These are phyloP conservation scores for Gallinago paraguaiae DNA, from an alignment of 2,113 vertebrate genomes.

Conservation along the genomic window DNA sequence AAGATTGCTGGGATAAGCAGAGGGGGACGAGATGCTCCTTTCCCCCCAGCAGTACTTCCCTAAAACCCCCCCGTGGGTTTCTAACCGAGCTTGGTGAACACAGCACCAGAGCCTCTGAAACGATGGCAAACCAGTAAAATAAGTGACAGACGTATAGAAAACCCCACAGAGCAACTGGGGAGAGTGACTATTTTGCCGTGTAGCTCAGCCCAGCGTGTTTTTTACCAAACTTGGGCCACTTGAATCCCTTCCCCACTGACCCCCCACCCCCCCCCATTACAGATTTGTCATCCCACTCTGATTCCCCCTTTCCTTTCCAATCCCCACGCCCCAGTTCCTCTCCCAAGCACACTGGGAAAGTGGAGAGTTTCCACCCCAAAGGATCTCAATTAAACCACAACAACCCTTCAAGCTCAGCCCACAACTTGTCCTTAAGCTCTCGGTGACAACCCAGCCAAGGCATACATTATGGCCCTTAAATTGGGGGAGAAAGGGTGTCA, in stretches of 20 bases:
- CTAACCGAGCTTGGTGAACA: not conserved
- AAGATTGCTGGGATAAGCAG: not conserved
- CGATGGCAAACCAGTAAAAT: not conserved
- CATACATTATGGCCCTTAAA: not conserved
- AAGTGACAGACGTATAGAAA: fast-evolving
- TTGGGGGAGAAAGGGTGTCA: not conserved
- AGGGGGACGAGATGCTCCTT: not conserved
- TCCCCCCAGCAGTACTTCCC: not conserved
- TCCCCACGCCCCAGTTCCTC: not conserved
- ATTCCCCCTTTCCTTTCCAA: not conserved
- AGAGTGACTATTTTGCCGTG: not conserved
- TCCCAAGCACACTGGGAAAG: not conserved
- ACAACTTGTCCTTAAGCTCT: slow-evolving; percentile 2
- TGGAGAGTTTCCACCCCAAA: not conserved
- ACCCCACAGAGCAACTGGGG: not conserved
- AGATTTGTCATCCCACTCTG: not conserved
- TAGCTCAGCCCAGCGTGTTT: fast-evolving
- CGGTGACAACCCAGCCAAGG: not conserved
- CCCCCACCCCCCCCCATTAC: not conserved
- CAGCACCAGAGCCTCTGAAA: not conserved
- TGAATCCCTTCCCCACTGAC: not conserved
- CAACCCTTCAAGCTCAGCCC: not conserved
- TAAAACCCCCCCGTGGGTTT: not conserved
- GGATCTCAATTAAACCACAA: slow-evolving; percentile 39
- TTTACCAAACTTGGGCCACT: not conserved